phyloP scores from a whole-genome alignment of 2,113 vertebrate species.

The Gila orcuttii region DNA sequence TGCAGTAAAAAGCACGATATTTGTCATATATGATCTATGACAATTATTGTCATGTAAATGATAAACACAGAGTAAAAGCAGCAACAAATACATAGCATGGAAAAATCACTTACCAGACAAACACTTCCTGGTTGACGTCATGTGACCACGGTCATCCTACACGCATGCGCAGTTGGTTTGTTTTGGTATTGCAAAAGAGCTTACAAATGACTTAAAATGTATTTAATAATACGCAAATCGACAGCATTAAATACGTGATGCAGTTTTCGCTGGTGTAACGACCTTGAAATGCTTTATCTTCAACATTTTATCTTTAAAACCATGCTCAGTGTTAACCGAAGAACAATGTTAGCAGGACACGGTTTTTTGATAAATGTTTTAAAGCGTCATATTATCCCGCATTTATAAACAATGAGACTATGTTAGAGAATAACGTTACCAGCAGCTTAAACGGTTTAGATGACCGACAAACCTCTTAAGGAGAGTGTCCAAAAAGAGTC shows the following conservation, averaged over 20 bases:
- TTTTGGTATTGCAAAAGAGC: not conserved
- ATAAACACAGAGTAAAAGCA: not conserved
- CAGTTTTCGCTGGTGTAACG: not conserved
- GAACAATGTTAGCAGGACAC: not conserved
- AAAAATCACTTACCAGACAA: conserved; percentile 50
- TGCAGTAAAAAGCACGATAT: not conserved
- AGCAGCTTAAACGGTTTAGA: not conserved
- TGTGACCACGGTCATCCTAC: not conserved
- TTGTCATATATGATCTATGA: too few relatives aligned
- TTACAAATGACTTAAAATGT: not conserved
- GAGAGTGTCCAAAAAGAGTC: not conserved
- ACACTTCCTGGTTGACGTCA: conserved; percentile 44
- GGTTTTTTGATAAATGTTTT: not conserved
- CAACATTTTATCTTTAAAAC: not conserved
- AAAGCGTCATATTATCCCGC: not conserved
- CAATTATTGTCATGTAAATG: not conserved
- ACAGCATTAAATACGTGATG: not conserved
- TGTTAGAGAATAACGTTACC: conserved; percentile 9
- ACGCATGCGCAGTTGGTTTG: conserved; percentile 29
- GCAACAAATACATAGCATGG: not conserved
- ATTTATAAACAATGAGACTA: not conserved
- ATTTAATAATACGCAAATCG: not conserved
- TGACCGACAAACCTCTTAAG: not conserved
- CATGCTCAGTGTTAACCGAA: too few relatives aligned
- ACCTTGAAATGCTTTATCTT: not conserved